phyloP scores from a whole-genome alignment of 2,113 vertebrate species.

The Turdus rufiventris region DNA sequence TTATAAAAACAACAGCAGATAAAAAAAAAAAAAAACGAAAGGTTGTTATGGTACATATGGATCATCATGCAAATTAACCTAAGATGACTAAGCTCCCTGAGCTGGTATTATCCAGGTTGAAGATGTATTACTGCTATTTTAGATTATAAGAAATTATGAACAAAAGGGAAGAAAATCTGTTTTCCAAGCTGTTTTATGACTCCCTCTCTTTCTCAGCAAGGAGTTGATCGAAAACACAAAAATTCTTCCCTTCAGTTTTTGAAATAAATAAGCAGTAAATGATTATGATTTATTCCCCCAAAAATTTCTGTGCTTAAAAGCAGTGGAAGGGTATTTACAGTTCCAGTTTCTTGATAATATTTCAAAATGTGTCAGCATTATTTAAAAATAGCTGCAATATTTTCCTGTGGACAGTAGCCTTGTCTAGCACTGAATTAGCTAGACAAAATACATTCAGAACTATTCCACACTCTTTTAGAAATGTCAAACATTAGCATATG shows the following conservation, averaged over 20 bases:
- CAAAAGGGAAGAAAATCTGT: constrained; percentile 19
- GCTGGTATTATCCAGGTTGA: not conserved
- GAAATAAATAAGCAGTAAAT: not conserved
- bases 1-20: not conserved
- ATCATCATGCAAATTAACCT: constrained; percentile 37
- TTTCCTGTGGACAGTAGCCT: not conserved
- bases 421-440: not conserved
- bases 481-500: not conserved
- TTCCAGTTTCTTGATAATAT: not conserved
- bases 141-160: constrained; percentile 26
- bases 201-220: not conserved
- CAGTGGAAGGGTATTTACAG: not conserved
- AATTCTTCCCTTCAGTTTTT: not conserved
- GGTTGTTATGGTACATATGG: not conserved
- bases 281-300: not conserved
- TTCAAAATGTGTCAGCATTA: not conserved
- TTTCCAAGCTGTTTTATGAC: constrained; percentile 22
- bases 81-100: constrained; percentile 25
- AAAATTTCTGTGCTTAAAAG: not conserved
- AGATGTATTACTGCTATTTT: constrained; percentile 10
- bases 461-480: not conserved
- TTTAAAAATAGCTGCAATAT: not conserved
- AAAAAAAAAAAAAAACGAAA: not conserved
- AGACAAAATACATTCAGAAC: not conserved
- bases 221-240: not conserved